Evolutionary conservation across 2,113 vertebrate genomes (phyloP), one percentile per base, ranked within the genome.

Genomic region (Pica pica): DNA sequence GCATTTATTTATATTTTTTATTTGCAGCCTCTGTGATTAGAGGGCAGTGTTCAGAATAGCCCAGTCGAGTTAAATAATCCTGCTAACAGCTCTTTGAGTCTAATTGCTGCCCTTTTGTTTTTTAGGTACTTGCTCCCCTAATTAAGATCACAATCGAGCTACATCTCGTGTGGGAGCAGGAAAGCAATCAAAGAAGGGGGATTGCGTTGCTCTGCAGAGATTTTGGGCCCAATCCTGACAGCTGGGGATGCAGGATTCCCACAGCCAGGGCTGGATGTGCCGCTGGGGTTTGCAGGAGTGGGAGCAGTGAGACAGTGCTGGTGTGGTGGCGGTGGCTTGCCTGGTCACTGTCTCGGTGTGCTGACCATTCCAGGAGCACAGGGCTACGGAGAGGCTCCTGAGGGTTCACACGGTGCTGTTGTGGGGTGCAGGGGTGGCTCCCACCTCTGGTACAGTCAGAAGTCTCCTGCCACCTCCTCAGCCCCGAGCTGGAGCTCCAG

Each of bases 1-100:
- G 33, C 91, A 53, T 81, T 94, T 96, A 82, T 96, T 94, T 94
- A 42, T 84, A 68, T 94, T 77, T 71, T 94, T 95, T 82, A 47
- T 91, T 94, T 92, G 85, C 64, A 69, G 78, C 65, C 78, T 75
- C 37, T 49, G 52, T 83, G 85, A 94, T 97, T 91, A 95, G 95
- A 97, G 95, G 94, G 86, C 87, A 94, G 60, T 6, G 10, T 81
- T 89, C 68, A 83, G 90, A 94, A 96, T 33, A 89, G 90, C 60
- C 74, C 60, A 47, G 81, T 18, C 16, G 22, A 90, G 82, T 85
- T 87, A 92, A 95, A 95, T 89, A 60, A 14, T 10, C 89, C 65
- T 65, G 47, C 18, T 57, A 89, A 61, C 86, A 87, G 39, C 0
- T 13, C 79, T 93, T 57, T 0, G 7, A 68, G 44, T 50, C 88